These are phyloP conservation scores for Platycheirus albimanus DNA, from an alignment of 2,888 invertebrate genomes.

Conservation along the genomic window DNA sequence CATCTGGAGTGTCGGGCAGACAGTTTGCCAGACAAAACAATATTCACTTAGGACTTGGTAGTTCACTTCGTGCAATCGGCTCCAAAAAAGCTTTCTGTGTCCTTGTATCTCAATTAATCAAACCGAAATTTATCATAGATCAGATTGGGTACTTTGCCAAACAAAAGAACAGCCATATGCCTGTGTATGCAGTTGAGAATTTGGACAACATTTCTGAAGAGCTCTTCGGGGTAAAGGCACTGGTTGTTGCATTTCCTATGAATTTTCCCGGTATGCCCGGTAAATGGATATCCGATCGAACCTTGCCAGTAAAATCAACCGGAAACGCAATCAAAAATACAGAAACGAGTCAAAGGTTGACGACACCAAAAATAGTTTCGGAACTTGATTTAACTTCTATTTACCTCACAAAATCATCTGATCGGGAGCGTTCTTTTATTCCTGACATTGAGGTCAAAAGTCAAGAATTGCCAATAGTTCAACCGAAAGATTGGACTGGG, in stretches of 20 bases:
- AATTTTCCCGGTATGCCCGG: background rate
- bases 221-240: slow-evolving; percentile 27
- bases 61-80: slow-evolving; percentile 34
- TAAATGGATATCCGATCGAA: slow-evolving; percentile 34
- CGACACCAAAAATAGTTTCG: background rate
- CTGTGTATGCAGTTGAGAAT: slow-evolving; percentile 18
- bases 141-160: slow-evolving; percentile 40
- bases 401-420: background rate
- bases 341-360: too few species aligned
- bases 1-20: background rate
- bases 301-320: background rate
- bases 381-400: background rate
- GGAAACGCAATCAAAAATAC: background rate
- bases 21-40: slow-evolving; percentile 12
- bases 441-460: slow-evolving; percentile 13
- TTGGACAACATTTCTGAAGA: slow-evolving; percentile 8
- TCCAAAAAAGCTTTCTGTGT: slow-evolving; percentile 39
- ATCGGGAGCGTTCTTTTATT: slow-evolving; percentile 23
- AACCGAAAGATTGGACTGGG: slow-evolving; percentile 37
- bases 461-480: background rate
- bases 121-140: slow-evolving; percentile 55
- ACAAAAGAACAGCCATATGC: background rate
- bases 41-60: slow-evolving; percentile 44
- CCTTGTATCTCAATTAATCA: slow-evolving; percentile 38
- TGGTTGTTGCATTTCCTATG: slow-evolving; percentile 16